These are phyloP conservation scores for Odontomyia ornata DNA, from an alignment of 2,888 invertebrate species.

Conservation along the genomic window DNA sequence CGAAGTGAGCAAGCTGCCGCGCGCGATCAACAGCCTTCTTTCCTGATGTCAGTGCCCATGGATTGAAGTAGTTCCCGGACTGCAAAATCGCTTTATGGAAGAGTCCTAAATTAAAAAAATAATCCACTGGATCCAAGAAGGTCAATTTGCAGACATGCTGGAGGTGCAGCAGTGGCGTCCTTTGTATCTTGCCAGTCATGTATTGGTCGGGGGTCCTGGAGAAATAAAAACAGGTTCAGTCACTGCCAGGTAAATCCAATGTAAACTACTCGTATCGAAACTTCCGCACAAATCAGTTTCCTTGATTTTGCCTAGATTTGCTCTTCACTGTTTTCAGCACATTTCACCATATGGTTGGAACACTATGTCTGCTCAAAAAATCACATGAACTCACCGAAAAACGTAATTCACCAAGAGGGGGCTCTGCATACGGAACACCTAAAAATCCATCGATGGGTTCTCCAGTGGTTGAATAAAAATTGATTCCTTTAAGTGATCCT, in stretches of 20 bases:
- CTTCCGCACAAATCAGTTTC: no score
- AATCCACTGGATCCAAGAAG: not conserved
- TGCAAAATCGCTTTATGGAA: constrained; percentile 75
- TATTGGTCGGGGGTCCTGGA: not conserved
- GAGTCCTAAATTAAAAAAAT: constrained; percentile 65
- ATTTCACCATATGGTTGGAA: no score
- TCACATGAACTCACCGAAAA: not conserved
- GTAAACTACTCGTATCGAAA: no score
- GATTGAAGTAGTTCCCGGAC: constrained; percentile 72
- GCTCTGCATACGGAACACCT: not conserved
- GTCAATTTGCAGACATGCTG: not conserved
- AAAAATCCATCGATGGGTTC: not conserved
- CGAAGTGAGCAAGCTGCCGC: constrained; percentile 56
- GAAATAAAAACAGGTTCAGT: not conserved
- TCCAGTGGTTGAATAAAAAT: not conserved
- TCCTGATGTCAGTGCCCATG: constrained; percentile 68
- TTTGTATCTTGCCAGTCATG: not conserved
- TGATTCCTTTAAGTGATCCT: not conserved
- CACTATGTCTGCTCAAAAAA: no score
- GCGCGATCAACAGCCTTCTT: constrained; percentile 68
- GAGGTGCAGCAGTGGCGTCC: not conserved
- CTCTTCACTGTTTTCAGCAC: no score
- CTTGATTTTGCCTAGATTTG: no score
- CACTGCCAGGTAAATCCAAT: no score
- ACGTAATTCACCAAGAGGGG: not conserved